Conservation (phyloP, 1,140 invertebrate genomes). For the Akabosia matsudoensis region DNA sequence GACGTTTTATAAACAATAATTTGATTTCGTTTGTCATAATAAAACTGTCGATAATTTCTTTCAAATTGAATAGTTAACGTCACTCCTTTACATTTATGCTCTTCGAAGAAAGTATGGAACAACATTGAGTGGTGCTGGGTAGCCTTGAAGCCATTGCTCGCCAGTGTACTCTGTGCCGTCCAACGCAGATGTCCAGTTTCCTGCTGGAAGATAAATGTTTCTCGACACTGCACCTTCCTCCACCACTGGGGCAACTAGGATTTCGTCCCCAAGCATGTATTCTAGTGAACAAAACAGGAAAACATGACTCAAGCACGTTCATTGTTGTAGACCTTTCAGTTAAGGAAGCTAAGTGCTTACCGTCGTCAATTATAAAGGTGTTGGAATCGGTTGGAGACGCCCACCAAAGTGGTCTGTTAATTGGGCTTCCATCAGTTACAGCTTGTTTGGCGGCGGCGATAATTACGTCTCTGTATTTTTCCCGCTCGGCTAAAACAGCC, state of each 20-base stretch:
- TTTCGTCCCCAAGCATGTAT: slow-evolving; percentile 74
- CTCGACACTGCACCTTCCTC: slow-evolving; percentile 61
- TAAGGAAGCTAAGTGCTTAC: slow-evolving; percentile 37
- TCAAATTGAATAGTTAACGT: no score
- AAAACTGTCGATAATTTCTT: background rate
- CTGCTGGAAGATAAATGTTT: slow-evolving; percentile 73
- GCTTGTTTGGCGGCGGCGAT: slow-evolving; percentile 60
- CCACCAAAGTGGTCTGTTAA: slow-evolving; percentile 92
- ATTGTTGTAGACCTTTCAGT: background rate
- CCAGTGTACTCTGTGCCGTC: slow-evolving; percentile 57
- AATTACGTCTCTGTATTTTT: slow-evolving; percentile 63
- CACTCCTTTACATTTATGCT: background rate
- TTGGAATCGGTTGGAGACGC: slow-evolving; percentile 53
- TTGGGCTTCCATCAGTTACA: slow-evolving; percentile 63
- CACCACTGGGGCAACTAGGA: slow-evolving; percentile 81
- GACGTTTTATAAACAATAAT: no score
- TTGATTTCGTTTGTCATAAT: no score
- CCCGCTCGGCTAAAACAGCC: slow-evolving; percentile 66
- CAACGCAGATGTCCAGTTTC: slow-evolving; percentile 63
- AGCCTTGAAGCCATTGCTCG: slow-evolving; percentile 63
- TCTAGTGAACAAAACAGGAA: slow-evolving; percentile 56
- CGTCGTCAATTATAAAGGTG: slow-evolving; percentile 52
- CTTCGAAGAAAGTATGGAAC: slow-evolving; percentile 64
- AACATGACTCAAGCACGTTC: background rate
- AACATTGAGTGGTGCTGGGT: slow-evolving; percentile 63